Evolutionary conservation across 2,888 invertebrate species (phyloP), one percentile per base, ranked within the genome.

Genomic region (Ctenicera cuprea): DNA sequence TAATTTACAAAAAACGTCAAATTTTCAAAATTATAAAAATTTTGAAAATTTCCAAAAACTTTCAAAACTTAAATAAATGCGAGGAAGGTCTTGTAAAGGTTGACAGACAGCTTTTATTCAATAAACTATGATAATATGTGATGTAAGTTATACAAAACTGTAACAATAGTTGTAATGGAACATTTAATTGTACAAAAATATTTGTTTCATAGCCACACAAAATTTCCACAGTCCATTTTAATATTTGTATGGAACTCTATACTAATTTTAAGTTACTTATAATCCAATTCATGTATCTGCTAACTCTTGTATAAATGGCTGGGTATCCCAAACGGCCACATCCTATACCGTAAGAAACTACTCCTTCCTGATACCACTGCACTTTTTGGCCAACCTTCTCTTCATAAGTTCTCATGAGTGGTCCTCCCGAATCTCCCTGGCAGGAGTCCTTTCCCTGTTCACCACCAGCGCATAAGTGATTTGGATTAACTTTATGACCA

Each of bases 321-420:
- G 94, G 93, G 88, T 91, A 91, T 0, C 90, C 91, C 11, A 90
- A 89, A 77, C 88, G 87, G 0, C 92, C 93, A 78, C 93, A 94
- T 0, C 91, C 90, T 0, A 90, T 88, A 0, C 94, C 94, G 90
- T 93, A 73, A 93, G 93, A 0, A 14, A 94, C 93, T 0, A 94
- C 87, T 0, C 92, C 94, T n/a, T 91, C 89, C 0, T 89, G 85
- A 74, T 90, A 90, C 92, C 92, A 61, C 9, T 61, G 61, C 20
- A n/a, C 1, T 22, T 61, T 22, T 12, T 18, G 7, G 8, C 8
- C 22, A 9, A 16, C 20, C 1, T 3, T 9, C 2, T 61, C 26
- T 41, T 61, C 16, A 16, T 22, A 61, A 3, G 22, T 30, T 26
- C 37, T 38, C 68, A 68, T 67, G 26, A 67, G 57, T 4, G 67